phyloP scores from a whole-genome alignment of 2,888 invertebrate species.

The Parthenolecanium corni region DNA sequence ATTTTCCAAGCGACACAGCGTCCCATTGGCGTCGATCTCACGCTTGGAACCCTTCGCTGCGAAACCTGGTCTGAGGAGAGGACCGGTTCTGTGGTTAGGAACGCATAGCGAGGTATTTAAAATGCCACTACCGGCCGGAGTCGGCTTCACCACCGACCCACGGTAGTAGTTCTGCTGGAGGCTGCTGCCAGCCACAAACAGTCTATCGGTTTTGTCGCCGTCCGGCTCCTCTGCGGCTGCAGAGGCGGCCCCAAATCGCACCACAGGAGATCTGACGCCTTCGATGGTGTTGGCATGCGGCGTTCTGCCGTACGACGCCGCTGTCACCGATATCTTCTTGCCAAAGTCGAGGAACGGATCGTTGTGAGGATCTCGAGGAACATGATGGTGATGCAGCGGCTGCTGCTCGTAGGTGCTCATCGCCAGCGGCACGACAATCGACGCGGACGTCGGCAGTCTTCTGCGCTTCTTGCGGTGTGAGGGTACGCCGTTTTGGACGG shows the following conservation, averaged over 20 bases:
- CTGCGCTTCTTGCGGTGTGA: conserved; percentile 19
- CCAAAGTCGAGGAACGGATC: background rate
- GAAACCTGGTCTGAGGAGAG: background rate
- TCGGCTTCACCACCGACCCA: too few species aligned
- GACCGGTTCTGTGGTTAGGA: too few species aligned
- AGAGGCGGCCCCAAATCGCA: too few species aligned
- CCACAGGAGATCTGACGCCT: background rate
- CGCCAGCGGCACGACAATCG: conserved; percentile 1
- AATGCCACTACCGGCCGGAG: too few species aligned
- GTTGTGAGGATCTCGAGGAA: background rate
- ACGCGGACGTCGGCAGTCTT: conserved; percentile 4
- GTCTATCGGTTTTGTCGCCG: too few species aligned
- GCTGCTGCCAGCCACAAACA: too few species aligned
- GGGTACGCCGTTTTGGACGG: conserved; percentile 1
- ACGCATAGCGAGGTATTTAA: too few species aligned
- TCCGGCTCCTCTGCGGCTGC: too few species aligned
- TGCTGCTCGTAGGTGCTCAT: background rate
- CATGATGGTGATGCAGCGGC: background rate
- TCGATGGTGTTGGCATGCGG: background rate
- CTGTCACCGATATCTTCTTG: background rate
- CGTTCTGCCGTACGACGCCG: background rate
- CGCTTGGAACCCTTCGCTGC: background rate
- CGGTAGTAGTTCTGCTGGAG: too few species aligned
- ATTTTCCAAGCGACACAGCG: background rate
- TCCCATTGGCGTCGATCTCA: background rate